Conservation (phyloP, 1,140 invertebrate species). For the Drosophila kurseongensis region DNA sequence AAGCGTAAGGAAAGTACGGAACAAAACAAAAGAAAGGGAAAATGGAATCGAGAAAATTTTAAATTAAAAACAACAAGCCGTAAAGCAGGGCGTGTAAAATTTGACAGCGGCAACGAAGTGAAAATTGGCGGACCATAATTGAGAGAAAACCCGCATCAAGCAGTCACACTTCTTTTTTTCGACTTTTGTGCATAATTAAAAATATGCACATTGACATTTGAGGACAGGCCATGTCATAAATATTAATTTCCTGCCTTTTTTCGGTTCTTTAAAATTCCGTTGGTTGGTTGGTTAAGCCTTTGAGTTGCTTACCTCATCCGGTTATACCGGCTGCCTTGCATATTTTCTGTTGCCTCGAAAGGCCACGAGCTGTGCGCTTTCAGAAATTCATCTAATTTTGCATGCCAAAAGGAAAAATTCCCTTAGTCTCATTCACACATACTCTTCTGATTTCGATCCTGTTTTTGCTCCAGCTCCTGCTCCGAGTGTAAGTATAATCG, state of each 20-base stretch:
- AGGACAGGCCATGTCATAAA: constrained; percentile 70
- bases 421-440: not conserved
- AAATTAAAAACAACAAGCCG: constrained; percentile 63
- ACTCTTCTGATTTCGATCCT: not conserved
- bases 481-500: constrained; percentile 48
- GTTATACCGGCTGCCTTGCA: constrained; percentile 15
- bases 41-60: constrained; percentile 48
- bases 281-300: constrained; percentile 69
- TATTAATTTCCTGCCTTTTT: constrained; percentile 60
- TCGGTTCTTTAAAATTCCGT: constrained; percentile 53
- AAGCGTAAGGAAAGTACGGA: constrained; percentile 3
- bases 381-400: constrained; percentile 69
- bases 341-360: constrained; percentile 50
- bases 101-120: constrained; percentile 80
- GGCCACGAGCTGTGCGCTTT: constrained; percentile 19
- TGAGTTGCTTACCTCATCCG: constrained; percentile 50
- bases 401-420: constrained; percentile 47
- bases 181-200: constrained; percentile 74
- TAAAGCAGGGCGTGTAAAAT: constrained; percentile 72
- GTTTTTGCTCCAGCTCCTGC: constrained; percentile 7
- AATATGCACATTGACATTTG: constrained; percentile 79
- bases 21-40: constrained; percentile 15
- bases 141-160: constrained; percentile 42
- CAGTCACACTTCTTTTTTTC: constrained; percentile 35
- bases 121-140: constrained; percentile 77